Evolutionary conservation across 2,888 invertebrate species (phyloP).

Genomic region (Timandra comae): DNA sequence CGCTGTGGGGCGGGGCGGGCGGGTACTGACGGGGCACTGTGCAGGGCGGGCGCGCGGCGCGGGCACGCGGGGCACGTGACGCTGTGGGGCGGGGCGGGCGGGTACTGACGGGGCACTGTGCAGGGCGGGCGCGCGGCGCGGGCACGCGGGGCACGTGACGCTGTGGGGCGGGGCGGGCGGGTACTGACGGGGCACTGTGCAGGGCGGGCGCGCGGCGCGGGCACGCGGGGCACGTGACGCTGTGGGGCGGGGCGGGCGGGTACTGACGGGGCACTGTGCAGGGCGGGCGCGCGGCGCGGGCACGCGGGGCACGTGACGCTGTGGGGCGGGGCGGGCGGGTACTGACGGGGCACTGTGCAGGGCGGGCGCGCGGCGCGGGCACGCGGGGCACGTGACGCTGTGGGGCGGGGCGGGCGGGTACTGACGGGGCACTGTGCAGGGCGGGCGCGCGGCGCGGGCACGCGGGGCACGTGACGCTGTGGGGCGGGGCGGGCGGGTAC

Average conservation of each 20-base stretch:
- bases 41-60: slow-evolving; percentile 27
- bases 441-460: slow-evolving; percentile 30
- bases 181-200: slow-evolving; percentile 5
- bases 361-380: slow-evolving; percentile 28
- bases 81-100: slow-evolving; percentile 24
- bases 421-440: slow-evolving; percentile 5
- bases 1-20: slow-evolving; percentile 24
- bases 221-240: slow-evolving; percentile 25
- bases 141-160: slow-evolving; percentile 23
- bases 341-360: slow-evolving; percentile 5
- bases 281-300: slow-evolving; percentile 27
- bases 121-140: slow-evolving; percentile 27
- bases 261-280: slow-evolving; percentile 4
- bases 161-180: slow-evolving; percentile 24
- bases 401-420: slow-evolving; percentile 21
- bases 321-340: slow-evolving; percentile 21
- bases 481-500: slow-evolving; percentile 19
- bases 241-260: slow-evolving; percentile 22
- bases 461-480: slow-evolving; percentile 24
- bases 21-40: slow-evolving; percentile 5
- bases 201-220: slow-evolving; percentile 27
- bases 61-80: slow-evolving; percentile 23
- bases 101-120: slow-evolving; percentile 5
- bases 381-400: slow-evolving; percentile 26
- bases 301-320: slow-evolving; percentile 26